phyloP scores from a whole-genome alignment of 2,797 vertebrate species.

The Enteromius viviparus region DNA sequence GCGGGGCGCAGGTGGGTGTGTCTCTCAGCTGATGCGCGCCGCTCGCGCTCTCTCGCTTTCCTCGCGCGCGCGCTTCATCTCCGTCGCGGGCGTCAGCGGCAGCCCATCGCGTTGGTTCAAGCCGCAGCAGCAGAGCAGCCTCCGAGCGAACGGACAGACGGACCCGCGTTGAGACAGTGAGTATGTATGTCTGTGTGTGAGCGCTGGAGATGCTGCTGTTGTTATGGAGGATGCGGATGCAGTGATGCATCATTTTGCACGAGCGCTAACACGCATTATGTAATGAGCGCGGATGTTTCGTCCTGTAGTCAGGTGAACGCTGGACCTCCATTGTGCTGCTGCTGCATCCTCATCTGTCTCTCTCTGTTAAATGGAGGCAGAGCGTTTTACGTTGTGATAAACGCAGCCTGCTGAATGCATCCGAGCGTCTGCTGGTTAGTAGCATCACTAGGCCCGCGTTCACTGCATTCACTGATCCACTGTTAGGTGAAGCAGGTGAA shows the following conservation, averaged over 20 bases:
- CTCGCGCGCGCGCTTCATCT: constrained; percentile 49
- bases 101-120: constrained; percentile 41
- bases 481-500: not conserved
- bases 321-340: constrained; percentile 59
- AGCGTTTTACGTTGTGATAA: not conserved
- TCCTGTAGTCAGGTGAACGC: constrained; percentile 27
- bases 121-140: constrained; percentile 5
- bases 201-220: constrained; percentile 27
- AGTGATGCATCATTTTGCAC: constrained; percentile 38
- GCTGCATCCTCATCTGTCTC: not conserved
- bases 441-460: constrained; percentile 10
- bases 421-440: not conserved
- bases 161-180: constrained; percentile 24
- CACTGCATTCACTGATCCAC: not conserved
- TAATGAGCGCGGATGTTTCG: constrained; percentile 50
- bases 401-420: not conserved
- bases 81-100: constrained; percentile 53
- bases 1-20: constrained; percentile 68
- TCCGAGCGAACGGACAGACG: constrained; percentile 8
- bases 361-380: not conserved
- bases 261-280: constrained; percentile 59
- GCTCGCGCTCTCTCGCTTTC: constrained; percentile 48
- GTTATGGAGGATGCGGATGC: constrained; percentile 47
- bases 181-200: not conserved
- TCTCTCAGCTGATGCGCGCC: constrained; percentile 66